Base-by-base conservation (phyloP, 2,888 invertebrate genomes). In the Melinopterus prodromus region DNA sequence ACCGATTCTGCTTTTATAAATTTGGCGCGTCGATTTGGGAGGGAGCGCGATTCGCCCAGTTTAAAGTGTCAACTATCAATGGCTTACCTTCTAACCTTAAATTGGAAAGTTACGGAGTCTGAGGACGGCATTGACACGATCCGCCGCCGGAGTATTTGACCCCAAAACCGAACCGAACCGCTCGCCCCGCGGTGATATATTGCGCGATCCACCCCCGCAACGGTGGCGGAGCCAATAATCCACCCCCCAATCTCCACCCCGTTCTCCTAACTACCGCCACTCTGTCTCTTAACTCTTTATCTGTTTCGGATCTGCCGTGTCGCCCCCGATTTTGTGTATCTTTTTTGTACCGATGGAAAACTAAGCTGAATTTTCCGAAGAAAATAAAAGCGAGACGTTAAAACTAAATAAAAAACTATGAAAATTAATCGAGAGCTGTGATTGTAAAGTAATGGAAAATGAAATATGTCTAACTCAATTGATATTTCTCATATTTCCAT, bases 31-130 rank as follows among this genome's bases (percentile, higher is more conserved):
- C 12, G 53, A 53, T 12, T 53, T 12, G 9, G 38, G 53, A 16
- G 35, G 74, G 35, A 37, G 74, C 74, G 74, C 35, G 74, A 37
- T 7, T 53, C 12, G 9, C 53, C 53, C 53, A 53, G 71, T 71
- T 78, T 78, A 78, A 78, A 71, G 78, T 78, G 78, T 78, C 78
- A 78, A 78, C 77, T 69, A 70, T 77, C 77, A 77, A 77, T 77
- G 77, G 78, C 71, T 78, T 72, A 74, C 74, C 74, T 74, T 35
- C 74, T 53, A 38, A 78, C 78, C 78, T 78, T 78, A 72, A 74
- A 78, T 78, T 78, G 71, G 78, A 71, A 71, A 78, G 71, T 72
- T 71, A 74, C 78, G 70, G 70, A 77, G 53, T 71, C 71, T 36
- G 36, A 35, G 78, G 71, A 16, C 78, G 53, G 77, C 36, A 77